Evolutionary conservation across 2,113 vertebrate genomes (phyloP), one percentile per base, ranked within the genome.

Genomic region (Alexandromys fortis): DNA sequence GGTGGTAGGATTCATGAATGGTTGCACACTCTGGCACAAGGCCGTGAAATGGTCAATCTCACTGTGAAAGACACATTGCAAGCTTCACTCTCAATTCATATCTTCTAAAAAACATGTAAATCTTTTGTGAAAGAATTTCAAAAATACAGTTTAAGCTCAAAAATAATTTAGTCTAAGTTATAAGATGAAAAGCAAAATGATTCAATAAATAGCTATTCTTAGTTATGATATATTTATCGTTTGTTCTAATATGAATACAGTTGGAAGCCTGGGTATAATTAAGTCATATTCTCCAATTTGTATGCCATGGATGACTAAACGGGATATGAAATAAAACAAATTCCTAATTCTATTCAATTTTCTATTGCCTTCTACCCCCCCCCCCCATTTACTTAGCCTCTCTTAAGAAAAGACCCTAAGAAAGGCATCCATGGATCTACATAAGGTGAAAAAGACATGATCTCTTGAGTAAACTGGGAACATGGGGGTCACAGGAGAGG

Each of bases 341-440:
- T 91, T 87, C 45, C 85, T 78, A 35, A 17, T 91, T 93, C 47
- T 96, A 65, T 72, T 78, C 89, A 28, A 0, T 33, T 76, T 96
- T 94, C 81, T 91, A 81, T 52, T 98, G 78, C 86, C 96, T 22
- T 65, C 55, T 58, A 21, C 95, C 47, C 79, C 92, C 96, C 89
- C 49, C 49, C 47, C 47, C 95, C 16, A 16, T 35, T 70, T 17
- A 47, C 82, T 97, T 91, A 94, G 52, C 5, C 11, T 79, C 52
- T 75, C 72, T 75, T 93, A 79, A 92, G 12, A 97, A 96, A 86
- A 92, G 42, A 78, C 55, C 55, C 55, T 58, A 58, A 58, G 5
- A 58, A 5, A 58, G 55, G 55, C 55, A 21, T 58, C 19, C 55
- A 58, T 58, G 55, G 55, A 58, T 58, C 55, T 58, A 58, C 55